A percentile compares a stretch with the other conserved stretches of the same genome.
Evolutionary conservation across 2,888 invertebrate genomes (phyloP).

Genomic region (Amiota mariae): DNA sequence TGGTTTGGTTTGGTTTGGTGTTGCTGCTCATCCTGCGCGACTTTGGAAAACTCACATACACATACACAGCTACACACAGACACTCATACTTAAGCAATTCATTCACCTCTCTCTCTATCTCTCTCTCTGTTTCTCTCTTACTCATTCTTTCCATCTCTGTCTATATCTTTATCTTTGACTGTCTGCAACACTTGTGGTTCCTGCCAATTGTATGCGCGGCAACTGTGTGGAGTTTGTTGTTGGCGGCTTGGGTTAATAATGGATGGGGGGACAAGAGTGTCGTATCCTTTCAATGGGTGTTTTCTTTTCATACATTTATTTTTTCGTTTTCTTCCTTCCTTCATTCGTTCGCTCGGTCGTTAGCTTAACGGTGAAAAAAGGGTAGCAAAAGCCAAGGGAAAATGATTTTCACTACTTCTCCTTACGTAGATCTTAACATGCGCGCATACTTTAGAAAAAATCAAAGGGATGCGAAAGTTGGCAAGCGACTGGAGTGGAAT

Average conservation of each 20-base stretch:
- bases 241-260: constrained; percentile 26
- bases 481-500: background rate
- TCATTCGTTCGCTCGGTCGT: too few relatives aligned
- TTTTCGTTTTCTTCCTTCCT: too few relatives aligned
- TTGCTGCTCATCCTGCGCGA: constrained; percentile 25
- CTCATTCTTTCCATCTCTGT: background rate
- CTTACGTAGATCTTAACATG: constrained; percentile 36
- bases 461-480: background rate
- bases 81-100: background rate
- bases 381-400: constrained; percentile 8
- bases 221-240: constrained; percentile 21
- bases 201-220: constrained; percentile 39
- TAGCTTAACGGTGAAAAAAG: background rate
- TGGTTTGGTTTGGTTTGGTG: background rate
- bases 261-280: background rate
- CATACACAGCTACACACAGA: constrained; percentile 25
- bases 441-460: constrained; percentile 47
- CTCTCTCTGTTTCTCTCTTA: background rate
- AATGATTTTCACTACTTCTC: constrained; percentile 20
- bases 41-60: constrained; percentile 21
- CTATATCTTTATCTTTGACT: background rate
- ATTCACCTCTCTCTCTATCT: background rate
- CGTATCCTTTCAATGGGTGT: constrained; percentile 8
- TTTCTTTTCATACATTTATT: too few relatives aligned
- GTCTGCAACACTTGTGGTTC: constrained; percentile 53